phyloP scores from a whole-genome alignment of 2,888 invertebrate genomes.

The Candidula unifasciata region DNA sequence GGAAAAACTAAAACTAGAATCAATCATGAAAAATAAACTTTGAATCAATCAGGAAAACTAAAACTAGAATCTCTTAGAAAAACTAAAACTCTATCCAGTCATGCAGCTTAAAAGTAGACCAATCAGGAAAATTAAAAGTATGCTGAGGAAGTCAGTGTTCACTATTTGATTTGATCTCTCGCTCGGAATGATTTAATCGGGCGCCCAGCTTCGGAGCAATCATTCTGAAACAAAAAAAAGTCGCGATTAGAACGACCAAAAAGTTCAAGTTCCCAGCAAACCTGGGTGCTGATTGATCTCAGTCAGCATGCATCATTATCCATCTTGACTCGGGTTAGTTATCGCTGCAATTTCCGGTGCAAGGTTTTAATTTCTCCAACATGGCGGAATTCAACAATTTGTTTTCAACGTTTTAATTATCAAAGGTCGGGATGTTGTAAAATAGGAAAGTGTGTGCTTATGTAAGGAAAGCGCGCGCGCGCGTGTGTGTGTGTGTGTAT shows the following conservation, averaged over 20 bases:
- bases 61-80: too few species aligned
- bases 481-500: background rate
- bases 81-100: too few species aligned
- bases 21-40: too few species aligned
- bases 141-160: background rate
- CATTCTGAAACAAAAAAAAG: too few species aligned
- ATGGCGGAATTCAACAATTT: slow-evolving; percentile 39
- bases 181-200: background rate
- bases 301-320: slow-evolving; percentile 32
- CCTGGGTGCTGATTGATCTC: slow-evolving; percentile 19
- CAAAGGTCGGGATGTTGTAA: background rate
- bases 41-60: too few species aligned
- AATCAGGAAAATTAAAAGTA: too few species aligned
- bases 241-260: background rate
- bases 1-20: too few species aligned
- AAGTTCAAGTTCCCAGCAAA: background rate
- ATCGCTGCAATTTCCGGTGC: slow-evolving; percentile 38
- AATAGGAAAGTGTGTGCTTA: background rate
- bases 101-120: too few species aligned
- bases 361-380: slow-evolving; percentile 24
- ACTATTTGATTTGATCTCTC: background rate
- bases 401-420: slow-evolving; percentile 26
- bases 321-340: slow-evolving; percentile 28
- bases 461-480: too few species aligned
- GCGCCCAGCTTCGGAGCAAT: background rate